Evolutionary conservation across 2,113 vertebrate genomes (phyloP).

Genomic region (Neopipo cinnamomea): DNA sequence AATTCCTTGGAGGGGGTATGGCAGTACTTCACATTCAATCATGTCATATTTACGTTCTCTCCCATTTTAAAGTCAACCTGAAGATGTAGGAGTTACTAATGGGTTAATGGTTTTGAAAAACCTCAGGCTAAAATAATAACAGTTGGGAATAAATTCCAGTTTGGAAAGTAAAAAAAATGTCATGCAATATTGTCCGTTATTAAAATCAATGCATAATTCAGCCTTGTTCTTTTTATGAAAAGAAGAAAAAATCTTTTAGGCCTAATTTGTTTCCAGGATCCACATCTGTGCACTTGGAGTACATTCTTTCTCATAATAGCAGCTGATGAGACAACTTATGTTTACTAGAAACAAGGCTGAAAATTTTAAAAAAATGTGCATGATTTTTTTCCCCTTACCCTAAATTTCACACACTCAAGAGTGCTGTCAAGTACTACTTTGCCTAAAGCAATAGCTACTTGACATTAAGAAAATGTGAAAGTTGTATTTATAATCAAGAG

Average conservation of each 20-base stretch:
- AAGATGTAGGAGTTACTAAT: background rate
- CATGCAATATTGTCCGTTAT: background rate
- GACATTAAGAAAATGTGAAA: background rate
- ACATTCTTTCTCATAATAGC: slow-evolving; percentile 47
- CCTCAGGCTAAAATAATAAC: background rate
- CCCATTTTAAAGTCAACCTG: background rate
- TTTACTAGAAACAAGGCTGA: slow-evolving; percentile 8
- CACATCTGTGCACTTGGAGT: slow-evolving; percentile 45
- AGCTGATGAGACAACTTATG: slow-evolving; percentile 51
- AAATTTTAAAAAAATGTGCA: background rate
- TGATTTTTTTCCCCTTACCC: background rate
- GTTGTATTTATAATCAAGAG: slow-evolving; percentile 11
- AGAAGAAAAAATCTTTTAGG: background rate
- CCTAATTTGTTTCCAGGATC: slow-evolving; percentile 22
- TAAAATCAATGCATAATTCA: slow-evolving; percentile 52
- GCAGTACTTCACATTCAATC: background rate
- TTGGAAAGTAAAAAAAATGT: slow-evolving; percentile 15
- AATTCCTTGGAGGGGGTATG: background rate
- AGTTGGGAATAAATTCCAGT: background rate
- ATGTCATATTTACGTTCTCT: background rate
- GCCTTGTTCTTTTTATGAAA: background rate
- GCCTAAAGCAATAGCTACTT: background rate
- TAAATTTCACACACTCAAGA: background rate
- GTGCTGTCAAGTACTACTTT: background rate
- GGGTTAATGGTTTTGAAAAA: slow-evolving; percentile 25